Evolutionary conservation across 2,888 invertebrate species (phyloP).

Genomic region (Andrena trimmerana): DNA sequence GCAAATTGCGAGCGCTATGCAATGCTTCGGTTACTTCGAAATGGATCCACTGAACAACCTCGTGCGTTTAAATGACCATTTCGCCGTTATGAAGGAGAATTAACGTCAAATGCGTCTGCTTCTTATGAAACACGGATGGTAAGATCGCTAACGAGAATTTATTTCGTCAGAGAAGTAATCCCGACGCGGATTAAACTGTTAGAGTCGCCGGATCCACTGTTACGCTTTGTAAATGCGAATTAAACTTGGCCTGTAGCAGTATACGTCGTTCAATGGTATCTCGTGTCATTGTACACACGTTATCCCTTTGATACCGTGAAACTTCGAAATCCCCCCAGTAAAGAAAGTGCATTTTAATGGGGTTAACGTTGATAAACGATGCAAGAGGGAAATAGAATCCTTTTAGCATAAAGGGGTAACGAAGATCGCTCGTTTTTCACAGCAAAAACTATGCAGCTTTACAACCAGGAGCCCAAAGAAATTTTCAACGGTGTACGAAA

Average conservation of each 20-base stretch:
- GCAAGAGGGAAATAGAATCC: neutral
- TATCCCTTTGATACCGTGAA: neutral
- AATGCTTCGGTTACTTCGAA: neutral
- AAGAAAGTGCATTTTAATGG: slow-evolving; percentile 8
- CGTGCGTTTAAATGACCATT: neutral
- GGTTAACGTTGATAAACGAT: neutral
- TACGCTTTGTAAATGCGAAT: slow-evolving; percentile 21
- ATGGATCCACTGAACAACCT: neutral
- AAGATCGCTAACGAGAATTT: slow-evolving; percentile 33
- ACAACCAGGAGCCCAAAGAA: neutral
- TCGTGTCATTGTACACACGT: neutral
- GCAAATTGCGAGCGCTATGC: neutral
- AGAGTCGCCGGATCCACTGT: neutral
- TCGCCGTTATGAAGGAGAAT: slow-evolving; percentile 9
- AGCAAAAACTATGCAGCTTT: neutral
- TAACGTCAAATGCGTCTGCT: slow-evolving; percentile 2
- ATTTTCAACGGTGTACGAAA: too few species aligned
- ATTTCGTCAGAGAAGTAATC: slow-evolving; percentile 21
- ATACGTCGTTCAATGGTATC: neutral
- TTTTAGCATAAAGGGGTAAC: neutral
- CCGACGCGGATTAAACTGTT: slow-evolving; percentile 30
- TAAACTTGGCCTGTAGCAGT: neutral
- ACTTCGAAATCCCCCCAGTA: neutral
- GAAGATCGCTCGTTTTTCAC: neutral
- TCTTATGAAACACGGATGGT: neutral